Base-by-base conservation (phyloP, 1,140 invertebrate genomes). In the Philotrypesis tridentata region DNA sequence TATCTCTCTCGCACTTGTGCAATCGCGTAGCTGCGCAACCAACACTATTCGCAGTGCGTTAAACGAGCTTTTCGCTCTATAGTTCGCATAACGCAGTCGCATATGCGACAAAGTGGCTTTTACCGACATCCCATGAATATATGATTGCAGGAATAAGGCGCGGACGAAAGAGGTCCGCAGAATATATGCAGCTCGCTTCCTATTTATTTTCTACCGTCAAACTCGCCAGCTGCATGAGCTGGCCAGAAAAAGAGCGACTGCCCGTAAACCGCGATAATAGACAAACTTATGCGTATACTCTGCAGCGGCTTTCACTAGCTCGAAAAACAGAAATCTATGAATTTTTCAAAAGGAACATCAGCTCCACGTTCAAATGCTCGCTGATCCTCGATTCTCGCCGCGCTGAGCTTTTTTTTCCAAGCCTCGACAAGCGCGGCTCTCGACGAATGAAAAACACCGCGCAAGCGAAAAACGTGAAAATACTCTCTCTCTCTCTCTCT, bases 251-350 rank as follows among this genome's bases (percentile, higher is more conserved):
- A 37, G n/a, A n/a, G n/a, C n/a, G n/a, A n/a, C n/a, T 79, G 31
- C 68, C 48, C 68, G 48, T 79, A 71, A 71, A 79, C 67, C n/a
- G n/a, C 48, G 68, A 79, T 72, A 72, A 79, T 60, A 70, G 67
- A 25, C 67, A 60, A 79, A 79, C 63, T 79, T 79, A 14, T 79
- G 71, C 67, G 60, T 33, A 33, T 33, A 77, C 48, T 55, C 21
- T 11, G 23, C 17, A 55, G 14, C 12, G 4, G 17, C 48, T 55
- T 55, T 55, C 6, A 55, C 17, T 55, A 14, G 48, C 6, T n/a
- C 2, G 14, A 55, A 48, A 55, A 55, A 55, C 17, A 55, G 48
- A 55, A 55, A 55, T 4, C 17, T 55, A 55, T 55, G 48, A 55
- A 55, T 55, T 55, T 55, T 55, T 55, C 21, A 55, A 55, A 55